Base-by-base conservation (phyloP, 1,140 invertebrate genomes). In the Drosophila azteca region DNA sequence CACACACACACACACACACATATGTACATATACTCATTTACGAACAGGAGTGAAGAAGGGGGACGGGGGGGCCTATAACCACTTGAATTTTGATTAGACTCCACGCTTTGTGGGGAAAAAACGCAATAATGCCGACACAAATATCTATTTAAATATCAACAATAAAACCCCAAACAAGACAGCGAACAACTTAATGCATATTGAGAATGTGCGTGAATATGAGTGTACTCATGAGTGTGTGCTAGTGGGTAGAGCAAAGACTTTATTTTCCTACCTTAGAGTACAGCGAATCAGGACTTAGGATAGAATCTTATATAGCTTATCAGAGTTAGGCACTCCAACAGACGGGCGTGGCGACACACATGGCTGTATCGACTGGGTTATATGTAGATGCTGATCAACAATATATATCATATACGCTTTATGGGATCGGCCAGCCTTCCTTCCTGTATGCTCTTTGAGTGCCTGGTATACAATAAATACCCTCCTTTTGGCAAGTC, bases 141-240 rank as follows among this genome's bases (percentile, higher is more conserved):
- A 72, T 73, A 64, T 54, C 15, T 59, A 64, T 73, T 73, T 73
- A 41, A 64, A 64, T 73, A 57, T 64, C 69, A 73, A 57, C 69
- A 57, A 73, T 73, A 73, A 73, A 62, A 31, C 59, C 20, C 39
- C 52, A 41, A 63, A 72, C 68, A 73, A 73, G 70, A 50, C 41
- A 11, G 59, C 51, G 59, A 73, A 73, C 70, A 73, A 73, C 70
- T 73, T 73, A 73, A 73, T 73, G 69, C 69, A 73, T 72, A 51
- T 73, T 64, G 45, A 73, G 58, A 35, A 15, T 15, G 15, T 35
- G 35, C 24, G 59, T 45, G 39, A 35, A 29, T 48, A 13, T n/a
- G 13, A 24, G 31, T 64, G 29, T 35, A 46, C 6, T 15, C 17
- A 22, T 15, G 20, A 7, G 45, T 9, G 9, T 31, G 9, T 9